Conservation (phyloP, 2,888 invertebrate genomes). For the Enchytraeus crypticus region DNA sequence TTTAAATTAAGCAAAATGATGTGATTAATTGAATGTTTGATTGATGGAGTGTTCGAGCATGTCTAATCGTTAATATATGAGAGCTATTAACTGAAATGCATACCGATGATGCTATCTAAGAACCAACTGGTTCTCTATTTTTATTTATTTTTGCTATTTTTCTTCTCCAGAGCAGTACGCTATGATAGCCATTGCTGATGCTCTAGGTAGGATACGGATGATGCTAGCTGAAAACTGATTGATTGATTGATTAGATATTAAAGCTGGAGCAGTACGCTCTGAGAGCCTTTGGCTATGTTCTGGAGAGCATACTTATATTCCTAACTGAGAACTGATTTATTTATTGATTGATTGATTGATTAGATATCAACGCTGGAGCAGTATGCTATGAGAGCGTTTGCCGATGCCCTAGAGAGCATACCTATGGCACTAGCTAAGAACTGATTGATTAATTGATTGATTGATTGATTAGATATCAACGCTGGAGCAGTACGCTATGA, state of each 20-base stretch:
- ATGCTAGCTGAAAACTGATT: constrained; percentile 54
- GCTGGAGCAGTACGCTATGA: constrained; percentile 84
- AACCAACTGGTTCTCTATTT: too few relatives aligned
- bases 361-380: constrained; percentile 91
- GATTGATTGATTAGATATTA: constrained; percentile 61
- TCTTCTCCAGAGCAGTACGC: constrained; percentile 93
- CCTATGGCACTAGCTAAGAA: constrained; percentile 74
- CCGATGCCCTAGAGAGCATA: constrained; percentile 92
- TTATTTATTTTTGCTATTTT: too few relatives aligned
- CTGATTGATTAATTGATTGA: constrained; percentile 53
- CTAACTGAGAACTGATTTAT: too few relatives aligned
- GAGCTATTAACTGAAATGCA: too few relatives aligned
- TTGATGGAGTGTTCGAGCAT: too few relatives aligned
- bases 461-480: too few relatives aligned
- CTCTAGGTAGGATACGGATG: constrained; percentile 94
- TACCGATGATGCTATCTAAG: too few relatives aligned
- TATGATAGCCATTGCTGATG: constrained; percentile 84
- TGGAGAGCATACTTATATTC: constrained; percentile 90
- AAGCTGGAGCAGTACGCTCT: constrained; percentile 94
- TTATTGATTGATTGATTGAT: too few relatives aligned
- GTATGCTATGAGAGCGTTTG: constrained; percentile 92
- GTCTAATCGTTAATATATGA: too few relatives aligned
- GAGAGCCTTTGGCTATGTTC: constrained; percentile 89
- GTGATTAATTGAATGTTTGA: too few relatives aligned
- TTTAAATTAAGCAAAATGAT: too few relatives aligned